Conservation (phyloP, 2,888 invertebrate species). For the Chymomyza fuscimana region DNA sequence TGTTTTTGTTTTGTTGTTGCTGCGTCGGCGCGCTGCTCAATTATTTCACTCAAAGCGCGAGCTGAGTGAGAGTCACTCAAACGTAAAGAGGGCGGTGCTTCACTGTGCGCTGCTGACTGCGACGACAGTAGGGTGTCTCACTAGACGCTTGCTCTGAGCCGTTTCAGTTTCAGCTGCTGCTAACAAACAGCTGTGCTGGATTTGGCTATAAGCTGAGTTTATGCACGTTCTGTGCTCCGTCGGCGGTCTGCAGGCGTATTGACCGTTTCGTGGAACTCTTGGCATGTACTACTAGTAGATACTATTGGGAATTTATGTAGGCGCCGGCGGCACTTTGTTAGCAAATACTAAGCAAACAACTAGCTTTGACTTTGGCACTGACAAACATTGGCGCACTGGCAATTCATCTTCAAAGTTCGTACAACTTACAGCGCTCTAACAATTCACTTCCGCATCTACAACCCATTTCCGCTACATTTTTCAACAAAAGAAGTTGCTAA, state of each 20-base stretch:
- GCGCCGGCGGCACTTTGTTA: background rate
- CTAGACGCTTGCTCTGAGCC: background rate
- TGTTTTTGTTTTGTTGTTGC: constrained; percentile 39
- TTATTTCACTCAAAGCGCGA: constrained; percentile 29
- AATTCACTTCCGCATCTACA: constrained; percentile 71
- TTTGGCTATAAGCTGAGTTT: background rate
- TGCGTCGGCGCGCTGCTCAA: constrained; percentile 56
- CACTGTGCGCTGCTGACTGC: background rate
- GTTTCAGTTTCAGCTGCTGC: constrained; percentile 6
- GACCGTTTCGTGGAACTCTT: background rate
- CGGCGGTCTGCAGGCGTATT: background rate
- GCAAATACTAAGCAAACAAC: background rate
- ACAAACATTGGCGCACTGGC: background rate
- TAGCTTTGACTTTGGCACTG: background rate
- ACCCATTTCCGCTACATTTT: constrained; percentile 67
- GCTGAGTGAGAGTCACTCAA: constrained; percentile 41
- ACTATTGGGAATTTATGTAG: background rate
- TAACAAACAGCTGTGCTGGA: background rate
- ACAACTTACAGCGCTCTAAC: constrained; percentile 43
- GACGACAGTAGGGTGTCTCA: background rate
- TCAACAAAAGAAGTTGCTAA: constrained; percentile 48
- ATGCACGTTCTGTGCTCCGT: background rate
- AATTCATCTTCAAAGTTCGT: constrained; percentile 37
- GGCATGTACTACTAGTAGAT: too few species aligned
- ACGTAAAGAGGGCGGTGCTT: constrained; percentile 47